Base-by-base conservation (phyloP, 2,113 vertebrate species). In the Etheostoma cragini region DNA sequence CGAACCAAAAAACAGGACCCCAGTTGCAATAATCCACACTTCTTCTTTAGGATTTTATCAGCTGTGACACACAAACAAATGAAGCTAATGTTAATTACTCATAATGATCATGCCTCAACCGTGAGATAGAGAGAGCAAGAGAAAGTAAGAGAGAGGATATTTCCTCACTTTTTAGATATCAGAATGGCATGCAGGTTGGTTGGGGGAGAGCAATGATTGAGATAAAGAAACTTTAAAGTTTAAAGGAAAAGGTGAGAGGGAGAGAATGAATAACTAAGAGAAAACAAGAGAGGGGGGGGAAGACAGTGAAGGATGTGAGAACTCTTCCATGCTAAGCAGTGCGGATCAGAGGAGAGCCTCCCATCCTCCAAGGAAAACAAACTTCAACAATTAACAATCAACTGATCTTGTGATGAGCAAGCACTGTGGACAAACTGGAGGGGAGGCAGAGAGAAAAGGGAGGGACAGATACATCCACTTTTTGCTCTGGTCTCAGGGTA, bases 331-430 rank as follows among this genome's bases (percentile, higher is more conserved):
- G 78, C 64, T 73, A 81, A 81, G 74, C 72, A 75, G 50, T 1
- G 65, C 11, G 24, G 76, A 80, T 88, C 86, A 78, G 73, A 70
- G 76, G 26, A 12, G 22, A 88, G 70, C 68, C 62, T 35, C 60
- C 13, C 35, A 4, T 83, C 64, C 64, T 56, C 53, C 6, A 0
- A 65, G 78, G 33, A 71, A 67, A 74, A 66, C 58, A 63, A 52
- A 74, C 53, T 58, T 78, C 46, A 38, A 33, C 53, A 81, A 77
- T 86, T 74, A 86, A 71, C 62, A 66, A 66, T 76, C 72, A 61
- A 70, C n/a, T 21, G 26, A 69, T 38, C 78, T 73, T 45, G 67
- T 81, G 85, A 87, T 85, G 82, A 90, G 75, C 26, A 42, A 88
- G 82, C 80, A 80, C 12, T 63, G 53, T 52, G 33, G 70, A 69